Conservation (phyloP, 2,888 invertebrate genomes). For the Eretmocerus hayati region DNA sequence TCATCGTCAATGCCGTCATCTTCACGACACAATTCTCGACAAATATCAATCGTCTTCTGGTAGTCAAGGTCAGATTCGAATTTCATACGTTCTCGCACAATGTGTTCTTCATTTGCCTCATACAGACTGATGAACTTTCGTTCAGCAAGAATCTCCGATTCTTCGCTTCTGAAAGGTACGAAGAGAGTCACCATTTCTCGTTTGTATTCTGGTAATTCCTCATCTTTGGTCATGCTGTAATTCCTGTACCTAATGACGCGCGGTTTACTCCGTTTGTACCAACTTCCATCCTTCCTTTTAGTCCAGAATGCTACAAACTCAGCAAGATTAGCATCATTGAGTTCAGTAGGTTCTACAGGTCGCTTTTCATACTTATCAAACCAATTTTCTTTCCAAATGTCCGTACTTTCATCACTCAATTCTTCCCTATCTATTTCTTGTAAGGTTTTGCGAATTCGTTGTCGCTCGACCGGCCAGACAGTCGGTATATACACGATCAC, state of each 20-base stretch:
- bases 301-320: conserved; percentile 40
- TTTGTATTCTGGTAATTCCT: conserved; percentile 35
- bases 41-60: conserved; percentile 27
- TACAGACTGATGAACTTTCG: conserved; percentile 32
- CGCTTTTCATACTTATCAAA: conserved; percentile 44
- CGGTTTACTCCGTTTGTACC: conserved; percentile 28
- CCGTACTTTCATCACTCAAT: conserved; percentile 25
- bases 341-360: conserved; percentile 33
- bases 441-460: conserved; percentile 33
- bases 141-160: conserved; percentile 37
- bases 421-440: conserved; percentile 28
- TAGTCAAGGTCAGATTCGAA: conserved; percentile 35
- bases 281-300: conserved; percentile 7
- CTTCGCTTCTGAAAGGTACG: conserved; percentile 40
- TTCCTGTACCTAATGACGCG: conserved; percentile 39
- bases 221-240: conserved; percentile 37
- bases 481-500: conserved; percentile 25
- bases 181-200: conserved; percentile 29
- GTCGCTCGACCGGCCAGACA: conserved; percentile 39
- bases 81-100: conserved; percentile 32
- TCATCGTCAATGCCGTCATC: neutral
- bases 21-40: conserved; percentile 10
- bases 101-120: conserved; percentile 32
- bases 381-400: conserved; percentile 45
- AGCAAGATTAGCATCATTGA: conserved; percentile 37